Evolutionary conservation across 2,113 vertebrate species (phyloP).

Genomic region (Gobiocypris rarus): DNA sequence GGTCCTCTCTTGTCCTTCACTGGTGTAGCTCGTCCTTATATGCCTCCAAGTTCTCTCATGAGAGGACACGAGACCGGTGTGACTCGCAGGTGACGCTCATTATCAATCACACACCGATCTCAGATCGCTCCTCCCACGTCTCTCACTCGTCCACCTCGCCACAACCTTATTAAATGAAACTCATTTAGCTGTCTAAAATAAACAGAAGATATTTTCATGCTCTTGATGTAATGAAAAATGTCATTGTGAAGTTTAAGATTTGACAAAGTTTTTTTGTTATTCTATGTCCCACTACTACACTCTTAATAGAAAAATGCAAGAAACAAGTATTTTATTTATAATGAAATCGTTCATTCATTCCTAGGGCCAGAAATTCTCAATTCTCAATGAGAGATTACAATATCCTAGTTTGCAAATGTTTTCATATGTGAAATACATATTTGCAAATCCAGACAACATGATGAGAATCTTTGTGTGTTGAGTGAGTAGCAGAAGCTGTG

Average conservation of each 20-base stretch:
- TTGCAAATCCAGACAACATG: not conserved
- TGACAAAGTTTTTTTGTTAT: not conserved
- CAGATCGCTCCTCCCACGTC: too few relatives aligned
- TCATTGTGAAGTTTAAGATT: not conserved
- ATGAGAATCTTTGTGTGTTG: not conserved
- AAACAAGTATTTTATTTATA: conserved; percentile 4
- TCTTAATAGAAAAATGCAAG: not conserved
- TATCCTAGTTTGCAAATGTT: not conserved
- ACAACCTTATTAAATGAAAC: not conserved
- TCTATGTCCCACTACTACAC: not conserved
- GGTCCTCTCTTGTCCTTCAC: too few relatives aligned
- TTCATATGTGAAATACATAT: not conserved
- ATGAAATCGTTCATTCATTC: not conserved
- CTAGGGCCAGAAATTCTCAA: not conserved
- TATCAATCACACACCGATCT: too few relatives aligned
- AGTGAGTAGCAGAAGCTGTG: not conserved
- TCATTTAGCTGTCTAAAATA: not conserved
- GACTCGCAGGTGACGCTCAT: too few relatives aligned
- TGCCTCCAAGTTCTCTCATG: too few relatives aligned
- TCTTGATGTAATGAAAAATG: not conserved
- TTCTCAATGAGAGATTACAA: too few relatives aligned
- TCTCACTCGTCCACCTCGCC: too few relatives aligned
- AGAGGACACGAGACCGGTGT: too few relatives aligned
- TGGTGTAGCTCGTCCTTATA: too few relatives aligned
- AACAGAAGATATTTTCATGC: not conserved